Conservation (phyloP, 2,888 invertebrate species). For the Orthosia gothica region DNA sequence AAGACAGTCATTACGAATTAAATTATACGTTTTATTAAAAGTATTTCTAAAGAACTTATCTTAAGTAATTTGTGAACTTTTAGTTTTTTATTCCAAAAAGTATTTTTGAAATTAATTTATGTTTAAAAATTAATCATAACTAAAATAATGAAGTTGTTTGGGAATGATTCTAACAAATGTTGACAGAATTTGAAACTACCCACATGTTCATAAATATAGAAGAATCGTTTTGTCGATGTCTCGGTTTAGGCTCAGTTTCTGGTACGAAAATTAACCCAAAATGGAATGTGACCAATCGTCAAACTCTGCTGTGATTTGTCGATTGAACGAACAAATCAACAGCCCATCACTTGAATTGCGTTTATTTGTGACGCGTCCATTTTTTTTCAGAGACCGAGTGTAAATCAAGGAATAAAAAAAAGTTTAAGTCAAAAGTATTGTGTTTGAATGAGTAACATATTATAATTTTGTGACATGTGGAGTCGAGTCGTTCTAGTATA, state of each 20-base stretch:
- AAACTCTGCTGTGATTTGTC: neutral
- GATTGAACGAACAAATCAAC: neutral
- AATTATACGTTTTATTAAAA: conserved; percentile 14
- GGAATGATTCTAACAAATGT: conserved; percentile 45
- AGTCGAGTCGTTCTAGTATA: conserved; percentile 27
- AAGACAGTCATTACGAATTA: conserved; percentile 25
- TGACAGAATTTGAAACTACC: conserved; percentile 36
- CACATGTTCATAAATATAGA: conserved; percentile 31
- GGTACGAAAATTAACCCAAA: neutral
- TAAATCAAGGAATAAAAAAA: neutral
- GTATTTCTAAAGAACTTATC: conserved; percentile 13
- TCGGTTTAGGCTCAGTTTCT: neutral
- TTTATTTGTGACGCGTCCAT: neutral
- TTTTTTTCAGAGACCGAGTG: neutral
- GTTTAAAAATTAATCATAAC: conserved; percentile 9
- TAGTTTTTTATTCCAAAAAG: conserved; percentile 30
- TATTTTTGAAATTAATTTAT: conserved; percentile 20
- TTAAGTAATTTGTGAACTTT: neutral
- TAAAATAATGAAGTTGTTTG: conserved; percentile 12
- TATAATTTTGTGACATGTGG: conserved; percentile 29
- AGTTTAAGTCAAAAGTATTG: neutral
- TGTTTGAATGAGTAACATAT: neutral
- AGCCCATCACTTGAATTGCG: neutral
- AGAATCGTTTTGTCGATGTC: neutral
- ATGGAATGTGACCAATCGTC: neutral